These are phyloP conservation scores for Meda fulgida DNA, from an alignment of 2,797 vertebrate genomes.

Conservation along the genomic window DNA sequence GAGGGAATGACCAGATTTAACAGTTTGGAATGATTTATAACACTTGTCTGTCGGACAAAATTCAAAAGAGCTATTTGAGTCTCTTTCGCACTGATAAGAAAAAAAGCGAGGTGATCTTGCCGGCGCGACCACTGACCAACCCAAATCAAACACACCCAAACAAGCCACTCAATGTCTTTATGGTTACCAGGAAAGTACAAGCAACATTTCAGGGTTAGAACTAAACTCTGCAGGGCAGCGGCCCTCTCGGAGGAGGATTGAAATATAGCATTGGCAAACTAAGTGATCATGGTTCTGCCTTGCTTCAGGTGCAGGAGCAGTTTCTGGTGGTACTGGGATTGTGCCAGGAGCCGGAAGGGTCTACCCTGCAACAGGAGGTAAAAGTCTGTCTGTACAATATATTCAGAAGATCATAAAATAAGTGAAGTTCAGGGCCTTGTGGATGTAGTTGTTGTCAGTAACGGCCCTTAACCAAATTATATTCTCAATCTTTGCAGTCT, in stretches of 20 bases:
- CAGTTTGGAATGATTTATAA: too few species aligned
- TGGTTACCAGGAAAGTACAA: background rate
- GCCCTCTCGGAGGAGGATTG: background rate
- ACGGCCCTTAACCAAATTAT: background rate
- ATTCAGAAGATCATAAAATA: background rate
- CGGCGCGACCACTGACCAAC: background rate
- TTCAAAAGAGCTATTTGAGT: too few species aligned
- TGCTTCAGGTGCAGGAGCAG: slow-evolving; percentile 36
- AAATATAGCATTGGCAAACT: background rate
- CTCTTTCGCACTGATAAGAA: too few species aligned
- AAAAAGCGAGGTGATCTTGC: too few species aligned
- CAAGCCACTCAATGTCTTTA: background rate
- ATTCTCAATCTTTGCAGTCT: background rate
- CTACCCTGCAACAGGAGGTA: slow-evolving; percentile 45
- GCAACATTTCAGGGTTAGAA: background rate
- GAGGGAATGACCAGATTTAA: too few species aligned
- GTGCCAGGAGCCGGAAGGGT: slow-evolving; percentile 49
- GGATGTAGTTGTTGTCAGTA: background rate
- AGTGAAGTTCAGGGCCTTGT: background rate
- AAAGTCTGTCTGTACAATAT: background rate
- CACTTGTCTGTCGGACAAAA: too few species aligned
- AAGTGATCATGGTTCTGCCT: background rate
- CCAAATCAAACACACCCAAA: background rate
- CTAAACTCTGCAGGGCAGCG: background rate
- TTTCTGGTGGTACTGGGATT: slow-evolving; percentile 45